Evolutionary conservation across 2,113 vertebrate genomes (phyloP), one percentile per base, ranked within the genome.

Genomic region (Bufo gargarizans): DNA sequence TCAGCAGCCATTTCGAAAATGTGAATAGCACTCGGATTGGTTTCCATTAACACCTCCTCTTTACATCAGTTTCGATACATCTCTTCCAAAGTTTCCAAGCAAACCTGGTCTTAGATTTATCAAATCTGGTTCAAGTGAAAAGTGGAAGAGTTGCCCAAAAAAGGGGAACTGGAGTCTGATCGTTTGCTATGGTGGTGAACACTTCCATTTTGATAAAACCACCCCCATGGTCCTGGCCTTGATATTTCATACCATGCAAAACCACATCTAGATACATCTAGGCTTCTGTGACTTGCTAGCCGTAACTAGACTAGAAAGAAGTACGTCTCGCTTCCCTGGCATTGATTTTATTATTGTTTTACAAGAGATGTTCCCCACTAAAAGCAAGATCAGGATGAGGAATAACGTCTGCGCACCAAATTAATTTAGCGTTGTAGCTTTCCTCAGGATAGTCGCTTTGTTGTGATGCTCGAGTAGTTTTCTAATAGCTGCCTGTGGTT

Each of bases 401-500:
- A 91, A 76, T 72, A 85, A 90, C 65, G 72, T 22, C 76, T 80
- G 69, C 11, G 84, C 12, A 72, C 61, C 53, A 90, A 91, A 89
- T 89, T 86, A 88, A 90, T 90, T 90, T 91, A 8, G 47, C 63
- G 33, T 82, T 87, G 89, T 45, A 87, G 65, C 50, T 84, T 91
- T 88, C 55, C 50, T 45, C 83, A 86, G 76, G 69, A 47, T 86
- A 90, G 84, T 0, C 2, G 43, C 59, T 88, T 50, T 86, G 43
- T 88, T 89, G 91, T 72, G 82, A 85, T 84, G 85, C 33, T 90
- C 91, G 76, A 85, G 82, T 90, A 88, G 89, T 85, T 85, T 90
- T 90, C 79, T 89, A 2, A 89, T 91, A 90, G 69, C 86, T 90
- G 72, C 89, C 89, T 91, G 87, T 85, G 86, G 79, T 90, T 90